These are phyloP conservation scores for Hylaeus volcanicus DNA, from an alignment of 1,140 invertebrate genomes.

Conservation along the genomic window DNA sequence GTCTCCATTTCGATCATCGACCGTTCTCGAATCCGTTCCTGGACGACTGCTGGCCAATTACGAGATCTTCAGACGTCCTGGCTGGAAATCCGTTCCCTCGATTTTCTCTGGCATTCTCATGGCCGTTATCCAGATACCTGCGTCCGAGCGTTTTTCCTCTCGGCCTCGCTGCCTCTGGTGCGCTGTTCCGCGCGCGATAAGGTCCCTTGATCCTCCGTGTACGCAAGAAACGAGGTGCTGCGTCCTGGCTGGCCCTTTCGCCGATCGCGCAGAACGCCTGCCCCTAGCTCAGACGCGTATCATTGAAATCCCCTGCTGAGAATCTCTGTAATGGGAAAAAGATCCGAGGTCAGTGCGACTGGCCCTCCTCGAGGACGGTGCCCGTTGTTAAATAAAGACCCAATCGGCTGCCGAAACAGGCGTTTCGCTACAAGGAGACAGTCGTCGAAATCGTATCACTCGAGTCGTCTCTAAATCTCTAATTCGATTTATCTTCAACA, in stretches of 20 bases:
- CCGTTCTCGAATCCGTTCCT: slow-evolving; percentile 43
- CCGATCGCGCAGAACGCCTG: slow-evolving; percentile 18
- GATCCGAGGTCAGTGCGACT: slow-evolving; percentile 25
- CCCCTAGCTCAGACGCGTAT: slow-evolving; percentile 39
- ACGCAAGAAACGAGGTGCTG: slow-evolving; percentile 40
- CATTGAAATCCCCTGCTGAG: slow-evolving; percentile 49
- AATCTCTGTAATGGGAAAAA: slow-evolving; percentile 54
- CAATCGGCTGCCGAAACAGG: too few relatives aligned
- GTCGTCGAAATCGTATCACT: too few relatives aligned
- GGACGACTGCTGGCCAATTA: slow-evolving; percentile 47
- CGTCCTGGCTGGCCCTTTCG: slow-evolving; percentile 26
- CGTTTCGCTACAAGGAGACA: too few relatives aligned
- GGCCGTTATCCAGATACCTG: neutral
- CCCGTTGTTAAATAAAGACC: neutral
- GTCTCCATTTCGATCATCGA: slow-evolving; percentile 44
- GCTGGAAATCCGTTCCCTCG: slow-evolving; percentile 40
- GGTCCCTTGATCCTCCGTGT: slow-evolving; percentile 36
- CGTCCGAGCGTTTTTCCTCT: neutral
- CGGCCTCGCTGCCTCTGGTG: too few relatives aligned
- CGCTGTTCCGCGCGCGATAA: slow-evolving; percentile 20
- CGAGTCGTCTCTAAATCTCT: too few relatives aligned
- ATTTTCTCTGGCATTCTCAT: slow-evolving; percentile 38
- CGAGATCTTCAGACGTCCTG: slow-evolving; percentile 62
- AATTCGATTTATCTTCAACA: too few relatives aligned
- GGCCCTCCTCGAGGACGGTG: too few relatives aligned